Percentiles rank a stretch among this genome's conserved stretches.
Evolutionary conservation across 2,113 vertebrate species (phyloP).

Genomic region (Hydropotes inermis): DNA sequence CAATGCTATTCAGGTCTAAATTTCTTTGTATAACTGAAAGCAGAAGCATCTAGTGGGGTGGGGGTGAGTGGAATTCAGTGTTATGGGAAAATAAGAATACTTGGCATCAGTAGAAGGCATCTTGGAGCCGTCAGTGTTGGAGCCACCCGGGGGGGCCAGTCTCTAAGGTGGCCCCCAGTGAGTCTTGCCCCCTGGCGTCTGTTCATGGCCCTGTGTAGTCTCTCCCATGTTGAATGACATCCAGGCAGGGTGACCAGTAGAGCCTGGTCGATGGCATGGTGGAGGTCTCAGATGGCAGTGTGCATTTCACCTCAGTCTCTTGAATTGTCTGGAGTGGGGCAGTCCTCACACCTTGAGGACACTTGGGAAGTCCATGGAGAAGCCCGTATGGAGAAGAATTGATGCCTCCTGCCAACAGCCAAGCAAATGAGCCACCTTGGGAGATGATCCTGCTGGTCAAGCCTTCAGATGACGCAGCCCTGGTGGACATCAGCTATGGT

Average conservation of each 20-base stretch:
- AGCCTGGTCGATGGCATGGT: neutral
- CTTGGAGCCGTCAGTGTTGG: neutral
- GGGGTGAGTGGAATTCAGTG: neutral
- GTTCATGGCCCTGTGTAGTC: neutral
- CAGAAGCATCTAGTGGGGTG: neutral
- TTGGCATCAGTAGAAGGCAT: neutral
- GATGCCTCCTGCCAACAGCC: neutral
- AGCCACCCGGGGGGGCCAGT: neutral
- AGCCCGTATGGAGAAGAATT: neutral
- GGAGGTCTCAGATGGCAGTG: neutral
- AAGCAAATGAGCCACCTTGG: neutral
- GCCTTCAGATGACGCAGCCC: neutral
- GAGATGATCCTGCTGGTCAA: neutral
- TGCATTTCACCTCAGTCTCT: neutral
- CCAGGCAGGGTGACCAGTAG: neutral
- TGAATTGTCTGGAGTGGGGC: neutral
- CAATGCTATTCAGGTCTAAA: neutral
- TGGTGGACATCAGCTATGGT: fast-evolving
- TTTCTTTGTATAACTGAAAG: neutral
- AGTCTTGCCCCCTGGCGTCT: neutral
- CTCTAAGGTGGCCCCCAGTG: neutral
- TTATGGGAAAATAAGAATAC: neutral
- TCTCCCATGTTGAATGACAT: neutral
- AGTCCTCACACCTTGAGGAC: neutral
- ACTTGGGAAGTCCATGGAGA: neutral